These are phyloP conservation scores for Adelosebastes latens DNA, from an alignment of 2,797 vertebrate genomes.

Conservation along the genomic window DNA sequence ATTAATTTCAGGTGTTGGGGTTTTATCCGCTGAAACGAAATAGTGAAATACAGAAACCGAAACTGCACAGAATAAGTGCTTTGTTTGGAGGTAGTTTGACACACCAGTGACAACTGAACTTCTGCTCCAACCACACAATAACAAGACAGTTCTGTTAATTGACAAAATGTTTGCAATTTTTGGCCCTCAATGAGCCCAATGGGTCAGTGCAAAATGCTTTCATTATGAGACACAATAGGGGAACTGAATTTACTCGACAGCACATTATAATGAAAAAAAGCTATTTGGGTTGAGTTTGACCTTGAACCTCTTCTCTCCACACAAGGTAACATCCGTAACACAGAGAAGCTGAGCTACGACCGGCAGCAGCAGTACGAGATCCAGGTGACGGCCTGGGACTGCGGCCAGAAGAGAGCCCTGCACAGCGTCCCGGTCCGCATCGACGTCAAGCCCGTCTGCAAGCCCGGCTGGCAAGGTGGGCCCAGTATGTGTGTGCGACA, in stretches of 20 bases:
- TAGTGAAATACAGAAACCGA: background rate
- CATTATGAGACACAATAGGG: background rate
- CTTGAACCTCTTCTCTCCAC: background rate
- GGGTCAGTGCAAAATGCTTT: background rate
- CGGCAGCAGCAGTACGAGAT: conserved; percentile 92
- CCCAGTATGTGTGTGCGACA: background rate
- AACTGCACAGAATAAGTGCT: background rate
- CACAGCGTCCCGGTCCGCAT: conserved; percentile 90
- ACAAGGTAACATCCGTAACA: conserved; percentile 95
- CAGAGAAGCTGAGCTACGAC: conserved; percentile 93
- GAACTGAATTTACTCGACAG: background rate
- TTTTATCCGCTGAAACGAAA: background rate
- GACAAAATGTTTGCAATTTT: background rate
- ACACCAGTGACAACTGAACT: background rate
- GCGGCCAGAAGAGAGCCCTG: conserved; percentile 91
- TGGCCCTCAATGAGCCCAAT: background rate
- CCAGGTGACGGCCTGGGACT: conserved; percentile 94
- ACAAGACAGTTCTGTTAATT: background rate
- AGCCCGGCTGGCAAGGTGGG: conserved; percentile 97
- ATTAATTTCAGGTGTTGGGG: conserved; percentile 14
- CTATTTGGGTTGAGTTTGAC: background rate
- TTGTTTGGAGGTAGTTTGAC: background rate
- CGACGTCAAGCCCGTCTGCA: conserved; percentile 94
- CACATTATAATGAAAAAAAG: background rate
- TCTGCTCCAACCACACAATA: background rate